These are phyloP conservation scores for Drosophila melanica DNA, from an alignment of 1,140 invertebrate species.

Conservation along the genomic window DNA sequence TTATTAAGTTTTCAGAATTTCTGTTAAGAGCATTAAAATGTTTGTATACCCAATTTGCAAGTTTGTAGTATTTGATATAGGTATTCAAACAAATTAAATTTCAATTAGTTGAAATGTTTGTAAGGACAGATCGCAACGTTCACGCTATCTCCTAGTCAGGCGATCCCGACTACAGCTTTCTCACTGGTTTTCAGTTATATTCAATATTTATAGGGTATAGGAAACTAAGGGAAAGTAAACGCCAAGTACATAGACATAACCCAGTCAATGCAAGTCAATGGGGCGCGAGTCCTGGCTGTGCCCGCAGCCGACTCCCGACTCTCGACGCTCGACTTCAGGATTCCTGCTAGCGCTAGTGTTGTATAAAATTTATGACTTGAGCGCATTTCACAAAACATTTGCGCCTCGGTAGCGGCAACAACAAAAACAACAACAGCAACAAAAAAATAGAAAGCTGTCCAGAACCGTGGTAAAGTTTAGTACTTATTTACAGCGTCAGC, in stretches of 20 bases:
- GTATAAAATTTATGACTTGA: constrained; percentile 80
- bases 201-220: neutral
- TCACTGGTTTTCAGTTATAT: neutral
- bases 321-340: neutral
- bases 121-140: too few species aligned
- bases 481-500: constrained; percentile 60
- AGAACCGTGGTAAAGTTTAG: constrained; percentile 71
- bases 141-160: too few species aligned
- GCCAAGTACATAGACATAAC: constrained; percentile 70
- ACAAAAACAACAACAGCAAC: constrained; percentile 31
- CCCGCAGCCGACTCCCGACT: neutral
- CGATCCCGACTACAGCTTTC: too few species aligned
- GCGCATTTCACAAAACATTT: constrained; percentile 81
- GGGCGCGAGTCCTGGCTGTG: constrained; percentile 22
- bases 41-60: too few species aligned
- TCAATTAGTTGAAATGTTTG: too few species aligned
- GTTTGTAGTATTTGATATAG: too few species aligned
- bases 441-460: constrained; percentile 50
- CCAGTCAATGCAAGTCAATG: constrained; percentile 79
- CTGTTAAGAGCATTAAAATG: too few species aligned
- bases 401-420: constrained; percentile 56
- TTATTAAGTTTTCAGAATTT: too few species aligned
- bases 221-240: constrained; percentile 54
- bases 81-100: too few species aligned
- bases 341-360: constrained; percentile 50